A percentile compares a stretch with the other conserved stretches of the same genome.
Conservation (phyloP, 2,888 invertebrate species). For the Habroteleia sp. region DNA sequence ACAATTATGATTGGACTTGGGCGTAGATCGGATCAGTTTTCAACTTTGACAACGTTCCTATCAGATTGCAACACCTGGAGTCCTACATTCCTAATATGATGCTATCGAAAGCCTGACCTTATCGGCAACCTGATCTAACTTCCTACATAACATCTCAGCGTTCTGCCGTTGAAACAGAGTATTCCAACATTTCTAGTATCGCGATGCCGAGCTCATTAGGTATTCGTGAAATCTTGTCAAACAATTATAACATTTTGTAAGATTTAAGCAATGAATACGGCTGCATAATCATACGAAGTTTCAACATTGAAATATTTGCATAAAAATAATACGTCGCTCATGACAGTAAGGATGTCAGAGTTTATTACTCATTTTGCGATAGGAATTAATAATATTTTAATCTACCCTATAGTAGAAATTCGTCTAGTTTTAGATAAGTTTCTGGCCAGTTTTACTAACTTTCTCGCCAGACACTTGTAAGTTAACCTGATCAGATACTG, state of each 20-base stretch:
- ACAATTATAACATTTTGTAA: not conserved
- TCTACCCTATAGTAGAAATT: too few relatives aligned
- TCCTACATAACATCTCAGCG: conserved; percentile 22
- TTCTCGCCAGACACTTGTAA: too few relatives aligned
- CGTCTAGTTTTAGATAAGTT: too few relatives aligned
- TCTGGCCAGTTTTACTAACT: too few relatives aligned
- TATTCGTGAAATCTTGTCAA: conserved; percentile 5
- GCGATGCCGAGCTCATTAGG: conserved; percentile 6
- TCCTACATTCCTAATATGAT: conserved; percentile 45
- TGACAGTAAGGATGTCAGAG: too few relatives aligned
- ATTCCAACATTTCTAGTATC: not conserved
- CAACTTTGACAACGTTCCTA: conserved; percentile 42
- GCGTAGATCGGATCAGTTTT: conserved; percentile 40
- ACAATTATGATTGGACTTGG: conserved; percentile 48
- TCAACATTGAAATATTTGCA: too few relatives aligned
- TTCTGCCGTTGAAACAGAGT: not conserved
- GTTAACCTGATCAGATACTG: too few relatives aligned
- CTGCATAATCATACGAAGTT: too few relatives aligned
- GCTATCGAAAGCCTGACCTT: conserved; percentile 17
- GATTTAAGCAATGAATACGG: too few relatives aligned
- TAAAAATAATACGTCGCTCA: too few relatives aligned
- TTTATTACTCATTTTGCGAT: too few relatives aligned
- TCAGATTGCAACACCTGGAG: conserved; percentile 54
- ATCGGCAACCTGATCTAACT: conserved; percentile 32
- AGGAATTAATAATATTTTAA: too few relatives aligned